Evolutionary conservation across 2,113 vertebrate genomes (phyloP).

Genomic region (Puntigrus tetrazona): DNA sequence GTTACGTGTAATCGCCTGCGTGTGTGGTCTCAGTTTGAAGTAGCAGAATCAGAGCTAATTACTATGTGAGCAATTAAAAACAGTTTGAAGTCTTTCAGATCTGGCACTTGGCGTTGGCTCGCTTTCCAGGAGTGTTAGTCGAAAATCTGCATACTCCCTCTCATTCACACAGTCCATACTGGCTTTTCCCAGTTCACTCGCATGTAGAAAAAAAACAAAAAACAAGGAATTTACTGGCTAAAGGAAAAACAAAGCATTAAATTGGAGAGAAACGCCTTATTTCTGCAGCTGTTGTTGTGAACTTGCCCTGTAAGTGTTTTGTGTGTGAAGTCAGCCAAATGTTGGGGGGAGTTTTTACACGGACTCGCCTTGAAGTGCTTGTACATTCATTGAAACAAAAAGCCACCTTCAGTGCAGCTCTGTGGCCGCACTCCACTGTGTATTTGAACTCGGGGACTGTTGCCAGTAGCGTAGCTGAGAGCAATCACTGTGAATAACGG

Average conservation of each 20-base stretch:
- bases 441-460: conserved; percentile 10
- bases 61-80: conserved; percentile 35
- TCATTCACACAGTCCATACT: not conserved
- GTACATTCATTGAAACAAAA: conserved; percentile 39
- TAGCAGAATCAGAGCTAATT: conserved; percentile 33
- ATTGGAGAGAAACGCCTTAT: conserved; percentile 21
- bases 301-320: conserved; percentile 12
- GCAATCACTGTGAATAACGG: conserved; percentile 13
- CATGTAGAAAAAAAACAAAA: not conserved
- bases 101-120: not conserved
- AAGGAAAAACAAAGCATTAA: not conserved
- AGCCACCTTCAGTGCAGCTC: conserved; percentile 14
- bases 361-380: conserved; percentile 24
- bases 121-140: conserved; percentile 21
- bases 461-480: conserved; percentile 15
- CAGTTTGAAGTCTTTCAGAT: conserved; percentile 20
- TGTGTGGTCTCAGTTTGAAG: conserved; percentile 34
- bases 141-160: conserved; percentile 1
- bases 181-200: conserved; percentile 20
- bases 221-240: not conserved
- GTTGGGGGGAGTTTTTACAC: conserved; percentile 29
- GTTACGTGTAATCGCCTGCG: not conserved
- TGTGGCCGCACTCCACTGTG: not conserved
- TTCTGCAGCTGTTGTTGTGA: conserved; percentile 46
- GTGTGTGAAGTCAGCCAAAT: conserved; percentile 16